Base-by-base conservation (phyloP, 1,140 invertebrate genomes). In the Olivierus martensii region DNA sequence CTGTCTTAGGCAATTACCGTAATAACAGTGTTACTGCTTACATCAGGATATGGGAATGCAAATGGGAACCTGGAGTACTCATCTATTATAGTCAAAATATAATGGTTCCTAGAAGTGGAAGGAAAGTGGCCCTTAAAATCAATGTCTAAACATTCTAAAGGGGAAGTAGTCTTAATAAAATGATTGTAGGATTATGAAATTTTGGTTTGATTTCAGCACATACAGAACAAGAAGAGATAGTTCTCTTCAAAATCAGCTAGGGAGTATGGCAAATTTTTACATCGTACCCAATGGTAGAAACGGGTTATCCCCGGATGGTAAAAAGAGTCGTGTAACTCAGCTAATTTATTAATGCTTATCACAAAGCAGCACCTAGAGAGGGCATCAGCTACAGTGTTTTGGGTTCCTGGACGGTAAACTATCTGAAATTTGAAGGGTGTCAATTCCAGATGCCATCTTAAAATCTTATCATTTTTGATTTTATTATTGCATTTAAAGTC, bases 51-150 rank as follows among this genome's bases (percentile, higher is more conserved):
- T 6, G 2, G 28, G 28, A 28, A 28, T 28, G 46, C 56, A 59
- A 65, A 67, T 17, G 63, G 64, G 55, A 65, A 68, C 44, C 65
- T 49, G 9, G 63, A 66, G 47, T 53, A 67, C 53, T 66, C 62
- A 55, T 67, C 63, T 14, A 65, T 54, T 42, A 66, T 51, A 12
- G 56, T 64, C 6, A 64, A 45, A 18, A 62, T 7, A 43, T 65
- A 66, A 34, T 49, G 48, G 45, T 66, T 66, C 15, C 46, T 51
- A 12, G 57, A 49, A 17, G 19, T 36, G n/a, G 61, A 55, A 38
- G 61, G 55, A 12, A 66, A 37, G 15, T 62, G 63, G 12, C 60
- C 57, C 53, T 65, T 65, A 45, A 66, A 66, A 52, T 62, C 64
- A 14, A 67, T 44, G 38, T 57, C 62, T 10, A 64, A 35, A 21